Base-by-base conservation (phyloP, 2,113 vertebrate genomes). In the Formicarius rufipectus region DNA sequence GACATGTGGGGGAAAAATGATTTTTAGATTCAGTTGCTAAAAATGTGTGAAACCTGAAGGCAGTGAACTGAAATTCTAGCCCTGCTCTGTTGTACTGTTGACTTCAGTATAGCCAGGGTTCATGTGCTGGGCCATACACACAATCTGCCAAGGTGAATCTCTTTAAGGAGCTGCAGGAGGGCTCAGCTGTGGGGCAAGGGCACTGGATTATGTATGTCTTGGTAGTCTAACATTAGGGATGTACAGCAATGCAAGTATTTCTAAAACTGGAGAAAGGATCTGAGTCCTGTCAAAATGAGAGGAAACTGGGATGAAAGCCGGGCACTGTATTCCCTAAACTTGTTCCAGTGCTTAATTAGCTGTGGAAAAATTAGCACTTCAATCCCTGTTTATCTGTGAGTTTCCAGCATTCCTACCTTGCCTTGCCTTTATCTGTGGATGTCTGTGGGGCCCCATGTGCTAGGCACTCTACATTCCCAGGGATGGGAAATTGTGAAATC, bases 401-500 rank as follows among this genome's bases (percentile, higher is more conserved):
- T 93, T 89, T 91, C 66, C 78, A 81, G 67, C 77, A 76, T 95
- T 96, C 67, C 59, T 91, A 73, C 87, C 53, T 96, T 87, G 60
- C 56, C 58, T 76, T 86, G 64, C 31, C 66, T 94, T 94, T 95
- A 91, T 97, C 89, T 80, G 77, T 92, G 87, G 45, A 88, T 66
- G 69, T 92, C 69, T 94, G 45, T 4, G 9, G 72, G 69, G 87
- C 76, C 62, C 31, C 71, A 44, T 58, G 86, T 97, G 66, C 92
- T 91, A 95, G 84, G 81, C 59, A 76, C 81, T 87, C 44, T 50
- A 0, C 0, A 1, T 94, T 96, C 87, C 87, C 69, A 87, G 84
- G 66, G 56, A 75, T 94, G 87, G 90, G 81, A 91, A 94, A 75
- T 93, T 95, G 91, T 94, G 93, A 95, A 96, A 96, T 94, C 47